Evolutionary conservation across 2,113 vertebrate genomes (phyloP).

Genomic region (Petroica traversi): DNA sequence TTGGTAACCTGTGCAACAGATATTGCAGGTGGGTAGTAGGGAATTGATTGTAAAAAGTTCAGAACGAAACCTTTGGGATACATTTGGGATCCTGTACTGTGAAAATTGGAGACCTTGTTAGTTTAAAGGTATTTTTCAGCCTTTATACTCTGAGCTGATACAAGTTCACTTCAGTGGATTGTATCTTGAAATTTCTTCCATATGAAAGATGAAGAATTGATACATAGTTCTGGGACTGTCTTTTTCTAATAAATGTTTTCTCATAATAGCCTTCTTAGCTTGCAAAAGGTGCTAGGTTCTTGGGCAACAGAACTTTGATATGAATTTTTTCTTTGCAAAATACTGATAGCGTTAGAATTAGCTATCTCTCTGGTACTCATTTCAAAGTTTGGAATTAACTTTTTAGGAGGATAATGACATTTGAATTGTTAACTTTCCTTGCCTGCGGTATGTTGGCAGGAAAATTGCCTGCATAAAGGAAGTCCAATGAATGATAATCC

Average conservation of each 20-base stretch:
- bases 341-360: background rate
- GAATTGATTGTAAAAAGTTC: background rate
- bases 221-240: background rate
- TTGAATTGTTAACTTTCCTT: background rate
- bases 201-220: background rate
- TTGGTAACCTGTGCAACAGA: background rate
- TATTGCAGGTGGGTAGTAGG: background rate
- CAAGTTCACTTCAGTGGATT: background rate
- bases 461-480: background rate
- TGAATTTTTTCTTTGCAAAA: background rate
- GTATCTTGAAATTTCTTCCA: background rate
- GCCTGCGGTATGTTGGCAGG: background rate
- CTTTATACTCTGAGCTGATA: background rate
- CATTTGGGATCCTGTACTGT: background rate
- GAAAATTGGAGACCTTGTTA: background rate
- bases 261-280: background rate
- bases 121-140: background rate
- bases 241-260: background rate
- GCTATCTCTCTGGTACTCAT: background rate
- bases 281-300: background rate
- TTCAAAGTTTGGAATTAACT: background rate
- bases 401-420: background rate
- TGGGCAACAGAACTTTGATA: background rate
- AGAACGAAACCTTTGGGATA: background rate
- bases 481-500: background rate